These are phyloP conservation scores for Patiria miniata DNA, from an alignment of 35 echinoderm and acorn worm species.

Conservation along the genomic window DNA sequence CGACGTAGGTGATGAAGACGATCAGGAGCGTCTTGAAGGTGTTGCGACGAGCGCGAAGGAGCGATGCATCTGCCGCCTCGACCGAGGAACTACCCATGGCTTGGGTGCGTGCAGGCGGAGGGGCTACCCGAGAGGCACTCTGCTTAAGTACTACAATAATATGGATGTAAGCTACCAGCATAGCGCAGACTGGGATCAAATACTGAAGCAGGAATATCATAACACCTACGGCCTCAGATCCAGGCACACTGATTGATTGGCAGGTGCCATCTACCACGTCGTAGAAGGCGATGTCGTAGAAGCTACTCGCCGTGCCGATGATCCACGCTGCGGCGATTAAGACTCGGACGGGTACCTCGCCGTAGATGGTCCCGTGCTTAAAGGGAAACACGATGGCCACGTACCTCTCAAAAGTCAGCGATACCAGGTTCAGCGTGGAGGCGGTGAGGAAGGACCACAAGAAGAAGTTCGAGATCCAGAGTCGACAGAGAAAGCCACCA, in stretches of 20 bases:
- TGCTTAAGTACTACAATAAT: constrained; percentile 6
- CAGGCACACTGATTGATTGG: neutral
- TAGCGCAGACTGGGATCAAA: constrained; percentile 22
- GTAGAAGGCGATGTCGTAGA: neutral
- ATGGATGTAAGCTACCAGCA: neutral
- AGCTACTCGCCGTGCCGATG: constrained; percentile 18
- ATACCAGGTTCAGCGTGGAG: constrained; percentile 55
- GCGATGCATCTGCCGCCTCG: neutral
- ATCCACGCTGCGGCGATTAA: constrained; percentile 22
- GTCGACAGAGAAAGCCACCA: constrained; percentile 41
- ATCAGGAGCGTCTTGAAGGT: constrained; percentile 59
- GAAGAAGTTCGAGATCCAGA: constrained; percentile 53
- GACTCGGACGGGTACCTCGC: neutral
- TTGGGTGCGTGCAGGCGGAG: neutral
- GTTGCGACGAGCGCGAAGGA: constrained; percentile 33
- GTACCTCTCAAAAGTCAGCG: constrained; percentile 65
- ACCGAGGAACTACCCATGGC: neutral
- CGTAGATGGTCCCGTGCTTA: neutral
- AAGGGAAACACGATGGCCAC: constrained; percentile 68
- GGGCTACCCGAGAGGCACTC: neutral
- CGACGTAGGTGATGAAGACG: constrained; percentile 56
- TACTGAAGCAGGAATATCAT: constrained; percentile 37
- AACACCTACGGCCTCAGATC: neutral
- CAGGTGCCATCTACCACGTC: neutral
- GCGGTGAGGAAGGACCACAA: constrained; percentile 48